Conservation (phyloP, 2,797 vertebrate genomes). For the Tragopan temminckii region DNA sequence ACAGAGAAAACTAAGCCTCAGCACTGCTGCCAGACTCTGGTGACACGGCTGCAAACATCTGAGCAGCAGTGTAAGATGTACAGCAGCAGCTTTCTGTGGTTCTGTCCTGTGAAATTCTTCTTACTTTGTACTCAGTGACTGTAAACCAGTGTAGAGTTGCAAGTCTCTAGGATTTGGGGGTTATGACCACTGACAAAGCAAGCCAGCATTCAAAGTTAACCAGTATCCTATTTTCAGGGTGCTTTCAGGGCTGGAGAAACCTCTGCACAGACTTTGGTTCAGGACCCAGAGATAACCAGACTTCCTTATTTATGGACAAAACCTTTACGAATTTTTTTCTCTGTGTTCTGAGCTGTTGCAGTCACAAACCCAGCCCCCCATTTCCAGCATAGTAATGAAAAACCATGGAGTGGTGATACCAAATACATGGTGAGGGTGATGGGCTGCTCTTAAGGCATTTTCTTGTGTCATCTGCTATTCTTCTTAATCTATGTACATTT, state of each 20-base stretch:
- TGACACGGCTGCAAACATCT: rapidly evolving
- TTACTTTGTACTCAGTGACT: not conserved
- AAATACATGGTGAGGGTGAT: not conserved
- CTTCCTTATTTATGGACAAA: not conserved
- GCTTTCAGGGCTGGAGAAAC: not conserved
- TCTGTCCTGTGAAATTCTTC: not conserved
- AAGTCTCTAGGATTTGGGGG: not conserved
- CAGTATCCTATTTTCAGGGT: not conserved
- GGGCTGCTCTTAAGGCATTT: slow-evolving; percentile 71
- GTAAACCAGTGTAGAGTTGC: not conserved
- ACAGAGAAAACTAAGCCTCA: not conserved
- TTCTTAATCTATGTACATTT: slow-evolving; percentile 29
- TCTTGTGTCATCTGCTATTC: slow-evolving; percentile 33
- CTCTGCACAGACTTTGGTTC: not conserved
- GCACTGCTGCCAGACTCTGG: not conserved
- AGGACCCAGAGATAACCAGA: rapidly evolving
- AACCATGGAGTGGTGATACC: not conserved
- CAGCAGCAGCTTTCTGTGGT: not conserved
- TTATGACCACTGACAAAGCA: not conserved
- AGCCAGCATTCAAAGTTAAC: not conserved
- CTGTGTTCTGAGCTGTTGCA: slow-evolving; percentile 6
- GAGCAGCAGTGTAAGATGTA: not conserved
- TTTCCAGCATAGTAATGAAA: slow-evolving; percentile 5
- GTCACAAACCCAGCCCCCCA: not conserved
- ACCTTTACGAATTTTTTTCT: not conserved